Evolutionary conservation across 2,113 vertebrate genomes (phyloP), one percentile per base, ranked within the genome.

Genomic region (Probosciger aterrimus): DNA sequence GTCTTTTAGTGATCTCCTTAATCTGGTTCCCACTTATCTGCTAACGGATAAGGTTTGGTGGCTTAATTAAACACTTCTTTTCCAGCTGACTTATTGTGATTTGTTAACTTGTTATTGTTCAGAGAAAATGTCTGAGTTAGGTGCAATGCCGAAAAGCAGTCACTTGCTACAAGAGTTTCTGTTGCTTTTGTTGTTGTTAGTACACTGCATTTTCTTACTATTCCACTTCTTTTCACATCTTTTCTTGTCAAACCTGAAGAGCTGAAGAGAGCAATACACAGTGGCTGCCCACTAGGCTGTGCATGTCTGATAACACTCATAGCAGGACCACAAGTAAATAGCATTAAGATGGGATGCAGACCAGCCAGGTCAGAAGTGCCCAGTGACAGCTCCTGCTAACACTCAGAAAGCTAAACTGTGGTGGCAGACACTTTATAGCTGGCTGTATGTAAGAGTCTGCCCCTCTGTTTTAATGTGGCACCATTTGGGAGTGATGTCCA

Each of bases 11-110:
- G 92, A 93, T 92, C 62, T 96, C 81, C 77, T 95, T 90, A 73
- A 93, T 73, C 88, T 77, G 75, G 57, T 86, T 94, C 49, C 88
- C 41, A 14, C 83, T 96, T 93, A 84, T 49, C 95, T 80, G 49
- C 84, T 77, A 78, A 46, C 35, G 96, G 96, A 96, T 94, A 97
- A 97, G 80, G 41, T 60, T 82, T 53, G 62, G 92, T 76, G 79
- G 46, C 91, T 68, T 93, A 85, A 49, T 77, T 62, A 96, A 97
- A 95, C 83, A 46, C 63, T 76, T 88, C 81, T 93, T 65, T 90
- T 84, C 81, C 89, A 39, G 17, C 74, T 75, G 57, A 24, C 43
- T 90, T 75, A 20, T 44, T 90, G 90, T 84, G 93, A 95, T 91
- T 93, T 96, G 95, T 91, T 91, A 77, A 84, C 59, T 57, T 28